These are phyloP conservation scores for Diachasma alloeum DNA, from an alignment of 1,140 invertebrate species.

Conservation along the genomic window DNA sequence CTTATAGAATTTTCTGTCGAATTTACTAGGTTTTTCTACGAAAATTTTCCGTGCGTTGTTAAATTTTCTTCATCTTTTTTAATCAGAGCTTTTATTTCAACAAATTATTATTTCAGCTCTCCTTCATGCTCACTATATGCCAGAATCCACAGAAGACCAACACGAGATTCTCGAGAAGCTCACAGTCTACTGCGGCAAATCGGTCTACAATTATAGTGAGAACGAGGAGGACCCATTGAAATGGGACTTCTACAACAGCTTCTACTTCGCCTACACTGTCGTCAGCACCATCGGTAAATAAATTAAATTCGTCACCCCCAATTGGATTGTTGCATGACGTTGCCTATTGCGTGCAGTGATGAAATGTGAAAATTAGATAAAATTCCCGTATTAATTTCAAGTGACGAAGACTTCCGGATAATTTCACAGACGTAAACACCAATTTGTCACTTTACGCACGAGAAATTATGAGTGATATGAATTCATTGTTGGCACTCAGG, in stretches of 20 bases:
- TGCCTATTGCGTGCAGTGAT: neutral
- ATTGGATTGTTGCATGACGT: neutral
- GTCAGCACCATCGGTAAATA: conserved; percentile 91
- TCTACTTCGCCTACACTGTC: conserved; percentile 94
- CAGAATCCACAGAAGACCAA: conserved; percentile 65
- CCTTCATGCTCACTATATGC: conserved; percentile 69
- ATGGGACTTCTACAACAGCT: conserved; percentile 93
- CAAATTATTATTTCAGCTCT: conserved; percentile 66
- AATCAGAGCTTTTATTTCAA: neutral
- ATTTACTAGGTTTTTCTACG: no score
- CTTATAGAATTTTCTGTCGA: no score
- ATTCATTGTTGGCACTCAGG: no score
- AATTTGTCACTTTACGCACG: no score
- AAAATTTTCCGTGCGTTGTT: no score
- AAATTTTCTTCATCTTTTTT: no score
- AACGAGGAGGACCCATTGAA: conserved; percentile 68
- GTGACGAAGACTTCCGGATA: no score
- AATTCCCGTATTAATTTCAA: no score
- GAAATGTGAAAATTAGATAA: neutral
- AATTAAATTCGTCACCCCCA: neutral
- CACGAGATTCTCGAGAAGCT: conserved; percentile 71
- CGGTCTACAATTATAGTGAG: conserved; percentile 70
- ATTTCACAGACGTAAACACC: no score
- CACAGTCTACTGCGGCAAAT: conserved; percentile 75
- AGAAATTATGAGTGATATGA: no score